Percentiles rank a stretch among this genome's conserved stretches.
phyloP scores from a whole-genome alignment of 2,113 vertebrate genomes.

The Erpornis zantholeuca region DNA sequence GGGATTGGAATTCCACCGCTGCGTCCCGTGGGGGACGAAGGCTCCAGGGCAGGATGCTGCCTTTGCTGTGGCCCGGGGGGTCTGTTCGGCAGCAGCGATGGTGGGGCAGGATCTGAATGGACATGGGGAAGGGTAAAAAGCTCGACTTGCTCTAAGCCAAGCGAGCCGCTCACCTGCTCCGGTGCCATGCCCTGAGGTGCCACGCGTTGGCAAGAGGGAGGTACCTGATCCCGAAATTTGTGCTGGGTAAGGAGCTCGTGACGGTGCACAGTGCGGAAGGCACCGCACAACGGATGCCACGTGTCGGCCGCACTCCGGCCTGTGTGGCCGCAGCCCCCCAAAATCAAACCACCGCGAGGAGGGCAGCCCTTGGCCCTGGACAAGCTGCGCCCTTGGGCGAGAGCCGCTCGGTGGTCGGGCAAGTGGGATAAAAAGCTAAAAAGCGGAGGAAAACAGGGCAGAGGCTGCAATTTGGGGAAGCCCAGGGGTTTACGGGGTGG shows the following conservation, averaged over 20 bases:
- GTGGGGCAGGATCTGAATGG: neutral
- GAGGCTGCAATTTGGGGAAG: neutral
- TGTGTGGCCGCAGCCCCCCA: neutral
- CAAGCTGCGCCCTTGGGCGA: neutral
- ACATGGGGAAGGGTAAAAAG: neutral
- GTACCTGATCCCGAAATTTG: neutral
- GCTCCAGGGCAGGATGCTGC: fast-evolving
- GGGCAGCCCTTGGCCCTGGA: neutral
- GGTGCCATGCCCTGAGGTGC: neutral
- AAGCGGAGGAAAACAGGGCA: neutral
- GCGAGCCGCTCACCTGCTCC: neutral
- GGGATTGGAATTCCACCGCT: neutral
- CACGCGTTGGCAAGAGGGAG: neutral
- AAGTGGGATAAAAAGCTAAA: neutral
- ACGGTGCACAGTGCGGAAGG: neutral
- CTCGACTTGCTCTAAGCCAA: neutral
- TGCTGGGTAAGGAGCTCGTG: neutral
- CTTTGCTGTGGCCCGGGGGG: neutral
- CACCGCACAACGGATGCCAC: neutral
- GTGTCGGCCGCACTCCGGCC: neutral
- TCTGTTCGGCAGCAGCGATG: neutral
- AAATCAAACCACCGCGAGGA: neutral
- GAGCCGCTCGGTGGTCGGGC: neutral
- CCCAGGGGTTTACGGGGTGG: neutral
- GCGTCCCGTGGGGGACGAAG: neutral